Evolutionary conservation across 2,113 vertebrate genomes (phyloP).

Genomic region (Pelecanus crispus): DNA sequence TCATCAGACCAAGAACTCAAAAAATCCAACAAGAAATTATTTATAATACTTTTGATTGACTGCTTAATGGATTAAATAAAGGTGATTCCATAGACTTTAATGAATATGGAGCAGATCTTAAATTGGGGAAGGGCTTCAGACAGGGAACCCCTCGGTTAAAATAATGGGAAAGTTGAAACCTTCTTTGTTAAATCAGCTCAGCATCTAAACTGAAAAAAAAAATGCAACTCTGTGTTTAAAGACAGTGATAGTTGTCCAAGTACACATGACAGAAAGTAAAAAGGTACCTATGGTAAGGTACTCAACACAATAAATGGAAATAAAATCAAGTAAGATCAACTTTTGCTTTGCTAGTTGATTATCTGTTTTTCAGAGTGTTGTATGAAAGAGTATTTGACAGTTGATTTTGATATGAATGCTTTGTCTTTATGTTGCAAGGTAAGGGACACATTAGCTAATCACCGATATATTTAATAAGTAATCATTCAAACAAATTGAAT

Average conservation of each 20-base stretch:
- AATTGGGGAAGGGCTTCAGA: neutral
- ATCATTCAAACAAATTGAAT: neutral
- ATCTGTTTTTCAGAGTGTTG: neutral
- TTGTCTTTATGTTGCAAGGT: neutral
- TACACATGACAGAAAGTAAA: neutral
- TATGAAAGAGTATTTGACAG: neutral
- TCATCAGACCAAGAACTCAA: neutral
- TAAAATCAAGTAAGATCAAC: neutral
- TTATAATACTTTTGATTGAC: neutral
- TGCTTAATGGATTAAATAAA: neutral
- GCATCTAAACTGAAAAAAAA: neutral
- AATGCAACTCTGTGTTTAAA: neutral
- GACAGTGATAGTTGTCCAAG: neutral
- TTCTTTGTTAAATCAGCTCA: neutral
- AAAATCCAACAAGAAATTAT: neutral
- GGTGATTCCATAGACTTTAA: neutral
- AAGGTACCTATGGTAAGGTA: neutral
- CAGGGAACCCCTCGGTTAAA: neutral
- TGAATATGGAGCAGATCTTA: neutral
- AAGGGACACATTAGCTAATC: slow-evolving; percentile 11
- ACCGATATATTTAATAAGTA: slow-evolving; percentile 39
- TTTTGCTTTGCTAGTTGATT: neutral
- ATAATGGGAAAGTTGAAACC: neutral
- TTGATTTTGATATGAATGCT: neutral
- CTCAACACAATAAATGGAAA: neutral